Percentiles rank a stretch among this genome's conserved stretches.
Evolutionary conservation across 2,113 vertebrate genomes (phyloP).

Genomic region (Heliornis fulica): DNA sequence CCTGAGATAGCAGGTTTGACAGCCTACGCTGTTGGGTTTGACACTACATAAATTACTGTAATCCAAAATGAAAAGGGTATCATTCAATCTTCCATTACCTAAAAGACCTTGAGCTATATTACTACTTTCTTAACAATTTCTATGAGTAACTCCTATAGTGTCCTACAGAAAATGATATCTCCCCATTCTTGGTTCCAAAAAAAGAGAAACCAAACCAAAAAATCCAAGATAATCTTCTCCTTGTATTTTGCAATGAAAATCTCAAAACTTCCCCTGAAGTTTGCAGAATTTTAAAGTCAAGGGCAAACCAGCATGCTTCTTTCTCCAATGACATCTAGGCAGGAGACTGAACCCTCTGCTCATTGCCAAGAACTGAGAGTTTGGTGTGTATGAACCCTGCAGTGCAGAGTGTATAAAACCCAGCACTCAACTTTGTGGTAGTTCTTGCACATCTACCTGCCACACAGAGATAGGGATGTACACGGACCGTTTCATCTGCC

Average conservation of each 20-base stretch:
- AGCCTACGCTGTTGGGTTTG: neutral
- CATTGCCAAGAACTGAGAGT: neutral
- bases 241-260: neutral
- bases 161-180: neutral
- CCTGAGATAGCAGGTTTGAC: neutral
- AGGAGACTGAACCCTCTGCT: neutral
- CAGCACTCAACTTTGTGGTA: neutral
- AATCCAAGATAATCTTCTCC: neutral
- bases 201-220: neutral
- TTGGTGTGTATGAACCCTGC: neutral
- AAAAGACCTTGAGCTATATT: neutral
- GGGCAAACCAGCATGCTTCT: neutral
- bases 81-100: neutral
- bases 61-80: slow-evolving; percentile 32
- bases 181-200: neutral
- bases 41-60: slow-evolving; percentile 32
- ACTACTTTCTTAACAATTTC: neutral
- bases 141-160: neutral
- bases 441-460: neutral
- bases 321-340: neutral
- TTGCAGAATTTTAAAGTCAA: neutral
- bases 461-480: neutral
- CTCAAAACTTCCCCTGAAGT: neutral
- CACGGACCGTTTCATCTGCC: neutral
- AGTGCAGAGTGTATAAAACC: neutral